Base-by-base conservation (phyloP, 2,797 vertebrate genomes). In the Amphiprion clarkii region DNA sequence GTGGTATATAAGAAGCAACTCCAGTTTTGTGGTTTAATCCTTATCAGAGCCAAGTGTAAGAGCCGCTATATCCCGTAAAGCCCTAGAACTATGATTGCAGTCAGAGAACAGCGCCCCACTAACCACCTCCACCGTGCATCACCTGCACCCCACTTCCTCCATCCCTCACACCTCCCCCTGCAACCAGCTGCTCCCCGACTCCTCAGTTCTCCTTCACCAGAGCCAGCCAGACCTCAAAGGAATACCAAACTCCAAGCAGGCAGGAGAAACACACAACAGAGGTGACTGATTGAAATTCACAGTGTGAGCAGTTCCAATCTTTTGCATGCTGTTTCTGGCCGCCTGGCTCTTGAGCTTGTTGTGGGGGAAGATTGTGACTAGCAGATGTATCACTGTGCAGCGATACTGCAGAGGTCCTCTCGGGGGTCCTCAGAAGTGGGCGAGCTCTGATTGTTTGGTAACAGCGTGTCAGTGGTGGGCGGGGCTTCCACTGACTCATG, bases 251-350 rank as follows among this genome's bases (percentile, higher is more conserved):
- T 56, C 62, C 25, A 49, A 63, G 60, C 64, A 59, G 23, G 23
- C 67, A 44, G 61, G 61, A 80, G 64, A 77, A 82, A 78, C 69
- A 79, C 77, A 79, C 58, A 77, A 73, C 77, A 44, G 76, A 80
- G 83, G 88, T 83, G 84, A 75, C 82, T 88, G 84, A 89, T 89
- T 86, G 85, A 85, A 90, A 88, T 81, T 88, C 85, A 82, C 84
- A 84, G 86, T 78, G 71, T 87, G 86, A 87, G 70, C 48, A 72
- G 82, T 82, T 90, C 71, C 77, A 81, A 87, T 88, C 75, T 87
- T 87, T 84, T 59, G 74, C 86, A 75, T 77, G 79, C 81, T 86
- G 79, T 77, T 89, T 87, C 59, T 77, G 65, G 36, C 53, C 5
- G 57, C 77, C 57, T 25, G 59, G 77, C 81, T 78, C 74, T 67